phyloP scores from a whole-genome alignment of 1,140 invertebrate genomes.

The Linepithema humile region DNA sequence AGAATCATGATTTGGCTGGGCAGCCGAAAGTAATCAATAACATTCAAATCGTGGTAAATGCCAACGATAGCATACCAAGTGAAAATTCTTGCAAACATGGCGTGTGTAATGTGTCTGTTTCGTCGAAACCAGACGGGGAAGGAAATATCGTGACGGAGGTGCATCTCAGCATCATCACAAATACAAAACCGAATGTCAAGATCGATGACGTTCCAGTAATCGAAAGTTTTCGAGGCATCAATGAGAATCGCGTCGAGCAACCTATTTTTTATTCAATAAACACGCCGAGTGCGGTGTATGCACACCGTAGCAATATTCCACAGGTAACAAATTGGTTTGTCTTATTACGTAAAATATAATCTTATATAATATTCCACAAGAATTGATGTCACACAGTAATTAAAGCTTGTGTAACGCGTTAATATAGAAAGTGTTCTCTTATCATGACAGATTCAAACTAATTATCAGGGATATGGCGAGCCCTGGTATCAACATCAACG shows the following conservation, averaged over 20 bases:
- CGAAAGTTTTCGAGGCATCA: conserved; percentile 61
- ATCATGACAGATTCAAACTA: conserved; percentile 52
- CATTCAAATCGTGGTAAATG: conserved; percentile 61
- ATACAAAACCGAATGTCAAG: conserved; percentile 12
- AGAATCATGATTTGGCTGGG: conserved; percentile 14
- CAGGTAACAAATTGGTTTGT: conserved; percentile 61
- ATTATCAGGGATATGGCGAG: conserved; percentile 30
- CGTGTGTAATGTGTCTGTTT: conserved; percentile 64
- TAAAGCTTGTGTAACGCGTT: not conserved
- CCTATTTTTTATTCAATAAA: not conserved
- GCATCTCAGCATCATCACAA: conserved; percentile 65
- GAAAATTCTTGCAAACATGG: conserved; percentile 53
- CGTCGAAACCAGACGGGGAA: conserved; percentile 41
- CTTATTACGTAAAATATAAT: not conserved
- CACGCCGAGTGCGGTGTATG: not conserved
- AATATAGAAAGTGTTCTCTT: not conserved
- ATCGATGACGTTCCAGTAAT: conserved; percentile 70
- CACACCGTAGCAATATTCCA: conserved; percentile 58
- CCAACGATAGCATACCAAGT: conserved; percentile 34
- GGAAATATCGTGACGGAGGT: conserved; percentile 70
- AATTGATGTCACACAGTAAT: not conserved
- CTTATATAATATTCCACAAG: not conserved
- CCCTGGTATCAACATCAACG: conserved; percentile 40
- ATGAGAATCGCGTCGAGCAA: not conserved
- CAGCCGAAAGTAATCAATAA: conserved; percentile 57